phyloP scores from a whole-genome alignment of 2,888 invertebrate genomes.

The Apamea crenata region DNA sequence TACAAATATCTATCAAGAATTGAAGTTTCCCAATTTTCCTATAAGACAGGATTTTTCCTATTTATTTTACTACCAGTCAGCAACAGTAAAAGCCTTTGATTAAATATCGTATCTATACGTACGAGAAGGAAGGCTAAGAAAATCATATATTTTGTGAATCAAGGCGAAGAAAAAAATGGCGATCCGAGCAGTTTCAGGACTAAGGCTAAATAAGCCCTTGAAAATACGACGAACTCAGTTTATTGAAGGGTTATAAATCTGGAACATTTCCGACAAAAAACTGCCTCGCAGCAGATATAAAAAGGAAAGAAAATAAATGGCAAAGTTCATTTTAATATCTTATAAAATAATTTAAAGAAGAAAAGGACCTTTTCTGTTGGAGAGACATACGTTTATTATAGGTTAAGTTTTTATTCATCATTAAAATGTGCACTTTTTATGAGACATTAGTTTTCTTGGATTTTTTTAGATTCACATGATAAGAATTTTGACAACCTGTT shows the following conservation, averaged over 20 bases:
- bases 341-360: conserved; percentile 31
- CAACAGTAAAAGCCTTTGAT: conserved; percentile 45
- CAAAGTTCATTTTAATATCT: conserved; percentile 47
- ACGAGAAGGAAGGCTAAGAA: conserved; percentile 38
- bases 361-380: neutral
- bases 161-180: conserved; percentile 57
- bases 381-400: neutral
- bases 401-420: neutral
- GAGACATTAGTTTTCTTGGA: no score
- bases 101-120: conserved; percentile 50
- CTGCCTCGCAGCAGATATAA: conserved; percentile 41
- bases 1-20: conserved; percentile 1
- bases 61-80: conserved; percentile 36
- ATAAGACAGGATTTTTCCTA: conserved; percentile 16
- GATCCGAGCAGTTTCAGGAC: conserved; percentile 50
- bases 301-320: conserved; percentile 36
- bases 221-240: conserved; percentile 59
- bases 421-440: conserved; percentile 6
- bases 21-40: conserved; percentile 2
- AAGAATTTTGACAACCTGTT: neutral
- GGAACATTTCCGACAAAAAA: conserved; percentile 52
- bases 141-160: conserved; percentile 53
- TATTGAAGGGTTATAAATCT: conserved; percentile 66
- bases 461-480: neutral
- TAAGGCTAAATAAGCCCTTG: conserved; percentile 62